Conservation (phyloP, 2,113 vertebrate genomes). For the Mirza zaza region DNA sequence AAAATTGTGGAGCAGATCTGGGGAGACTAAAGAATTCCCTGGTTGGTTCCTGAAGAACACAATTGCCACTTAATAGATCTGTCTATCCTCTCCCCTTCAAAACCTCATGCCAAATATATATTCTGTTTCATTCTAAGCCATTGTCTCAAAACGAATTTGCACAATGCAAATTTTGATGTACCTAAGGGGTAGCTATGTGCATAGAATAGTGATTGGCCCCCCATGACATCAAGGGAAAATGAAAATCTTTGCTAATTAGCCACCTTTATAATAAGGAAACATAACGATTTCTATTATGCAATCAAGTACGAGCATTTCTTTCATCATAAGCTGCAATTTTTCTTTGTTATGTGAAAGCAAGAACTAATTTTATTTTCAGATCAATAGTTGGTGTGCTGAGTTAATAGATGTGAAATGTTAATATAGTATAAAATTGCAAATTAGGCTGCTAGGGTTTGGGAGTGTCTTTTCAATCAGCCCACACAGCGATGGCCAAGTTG, state of each 20-base stretch:
- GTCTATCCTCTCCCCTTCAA: slow-evolving; percentile 27
- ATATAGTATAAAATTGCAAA: slow-evolving; percentile 79
- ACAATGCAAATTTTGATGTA: slow-evolving; percentile 84
- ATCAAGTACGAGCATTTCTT: slow-evolving; percentile 73
- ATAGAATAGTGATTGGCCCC: slow-evolving; percentile 82
- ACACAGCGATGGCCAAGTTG: slow-evolving; percentile 63
- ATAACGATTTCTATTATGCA: slow-evolving; percentile 81
- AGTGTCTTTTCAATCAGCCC: slow-evolving; percentile 62
- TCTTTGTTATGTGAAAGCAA: slow-evolving; percentile 74
- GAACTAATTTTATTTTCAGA: slow-evolving; percentile 83
- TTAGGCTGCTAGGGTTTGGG: slow-evolving; percentile 70
- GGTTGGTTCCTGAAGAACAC: slow-evolving; percentile 30
- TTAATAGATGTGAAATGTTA: slow-evolving; percentile 83
- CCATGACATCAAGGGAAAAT: slow-evolving; percentile 78
- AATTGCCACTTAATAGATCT: slow-evolving; percentile 38
- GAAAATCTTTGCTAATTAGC: slow-evolving; percentile 86
- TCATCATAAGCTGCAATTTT: slow-evolving; percentile 73
- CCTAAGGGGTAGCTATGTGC: slow-evolving; percentile 82
- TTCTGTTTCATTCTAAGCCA: slow-evolving; percentile 72
- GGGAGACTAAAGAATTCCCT: slow-evolving; percentile 49
- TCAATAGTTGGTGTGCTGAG: slow-evolving; percentile 81
- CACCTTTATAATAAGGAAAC: slow-evolving; percentile 81
- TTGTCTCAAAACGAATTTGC: slow-evolving; percentile 79
- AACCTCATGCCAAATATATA: slow-evolving; percentile 60
- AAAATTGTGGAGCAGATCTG: slow-evolving; percentile 10